Evolutionary conservation across 2,113 vertebrate genomes (phyloP).

Genomic region (Carlito syrichta): DNA sequence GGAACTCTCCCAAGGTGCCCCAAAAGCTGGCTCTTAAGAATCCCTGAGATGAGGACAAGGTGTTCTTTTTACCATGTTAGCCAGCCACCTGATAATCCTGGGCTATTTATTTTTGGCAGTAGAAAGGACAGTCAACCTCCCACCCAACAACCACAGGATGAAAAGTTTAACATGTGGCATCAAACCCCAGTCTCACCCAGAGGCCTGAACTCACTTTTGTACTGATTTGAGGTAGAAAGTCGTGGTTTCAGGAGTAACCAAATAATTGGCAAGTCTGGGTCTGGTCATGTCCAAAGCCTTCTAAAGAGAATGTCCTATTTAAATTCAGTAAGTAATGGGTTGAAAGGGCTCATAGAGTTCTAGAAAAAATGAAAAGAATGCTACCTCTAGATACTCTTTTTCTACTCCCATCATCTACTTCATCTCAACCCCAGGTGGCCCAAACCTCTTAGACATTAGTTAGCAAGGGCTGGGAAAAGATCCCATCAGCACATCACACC

Average conservation of each 20-base stretch:
- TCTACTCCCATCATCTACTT: background rate
- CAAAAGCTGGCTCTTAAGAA: background rate
- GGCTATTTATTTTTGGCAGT: background rate
- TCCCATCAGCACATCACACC: rapidly evolving
- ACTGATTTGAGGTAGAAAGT: background rate
- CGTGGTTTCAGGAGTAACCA: background rate
- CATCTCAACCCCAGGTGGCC: background rate
- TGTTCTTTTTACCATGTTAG: background rate
- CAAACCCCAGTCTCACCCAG: background rate
- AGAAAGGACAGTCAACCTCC: background rate
- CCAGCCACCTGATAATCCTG: background rate
- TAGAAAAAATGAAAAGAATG: background rate
- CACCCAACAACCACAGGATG: background rate
- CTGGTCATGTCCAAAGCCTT: background rate
- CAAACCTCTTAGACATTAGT: too few relatives aligned
- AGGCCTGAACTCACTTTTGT: background rate
- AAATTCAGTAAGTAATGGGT: background rate
- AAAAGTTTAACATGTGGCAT: background rate
- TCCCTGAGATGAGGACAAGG: background rate
- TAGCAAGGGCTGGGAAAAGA: background rate
- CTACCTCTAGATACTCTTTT: background rate
- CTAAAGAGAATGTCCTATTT: background rate
- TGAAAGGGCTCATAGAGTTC: background rate
- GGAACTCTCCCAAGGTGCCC: too few relatives aligned
- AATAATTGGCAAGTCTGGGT: background rate